These are phyloP conservation scores for Phocoena sinus DNA, from an alignment of 2,113 vertebrate species.

Conservation along the genomic window DNA sequence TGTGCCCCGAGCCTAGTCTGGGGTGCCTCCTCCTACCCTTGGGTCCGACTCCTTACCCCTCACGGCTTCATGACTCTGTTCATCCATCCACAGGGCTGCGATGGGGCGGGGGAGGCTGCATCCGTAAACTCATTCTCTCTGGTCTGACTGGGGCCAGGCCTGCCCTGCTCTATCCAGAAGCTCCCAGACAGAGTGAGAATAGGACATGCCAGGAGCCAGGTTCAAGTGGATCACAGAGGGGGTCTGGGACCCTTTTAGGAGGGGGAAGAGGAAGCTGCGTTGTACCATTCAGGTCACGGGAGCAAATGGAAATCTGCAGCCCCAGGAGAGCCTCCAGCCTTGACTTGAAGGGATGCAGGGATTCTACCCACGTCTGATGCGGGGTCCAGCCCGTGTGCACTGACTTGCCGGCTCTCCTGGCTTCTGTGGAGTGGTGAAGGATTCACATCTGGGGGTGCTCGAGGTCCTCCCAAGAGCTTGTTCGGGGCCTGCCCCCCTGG, in stretches of 20 bases:
- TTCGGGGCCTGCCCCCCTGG: not conserved
- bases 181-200: not conserved
- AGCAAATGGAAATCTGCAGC: not conserved
- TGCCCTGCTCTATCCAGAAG: not conserved
- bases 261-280: not conserved
- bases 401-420: not conserved
- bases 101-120: not conserved
- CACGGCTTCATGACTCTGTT: not conserved
- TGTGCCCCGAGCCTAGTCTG: not conserved
- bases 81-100: not conserved
- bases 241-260: not conserved
- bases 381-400: not conserved
- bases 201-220: not conserved
- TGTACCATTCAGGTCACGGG: not conserved
- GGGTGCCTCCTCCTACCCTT: not conserved
- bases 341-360: not conserved
- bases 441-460: not conserved
- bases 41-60: not conserved
- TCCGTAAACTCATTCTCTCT: not conserved
- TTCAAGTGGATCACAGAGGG: not conserved
- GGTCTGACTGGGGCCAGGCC: not conserved
- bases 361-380: accelerated
- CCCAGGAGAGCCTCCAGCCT: not conserved
- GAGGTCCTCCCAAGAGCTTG: not conserved
- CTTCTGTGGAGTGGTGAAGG: not conserved